Conservation (phyloP, 2,113 vertebrate genomes). For the Oreochromis aureus region DNA sequence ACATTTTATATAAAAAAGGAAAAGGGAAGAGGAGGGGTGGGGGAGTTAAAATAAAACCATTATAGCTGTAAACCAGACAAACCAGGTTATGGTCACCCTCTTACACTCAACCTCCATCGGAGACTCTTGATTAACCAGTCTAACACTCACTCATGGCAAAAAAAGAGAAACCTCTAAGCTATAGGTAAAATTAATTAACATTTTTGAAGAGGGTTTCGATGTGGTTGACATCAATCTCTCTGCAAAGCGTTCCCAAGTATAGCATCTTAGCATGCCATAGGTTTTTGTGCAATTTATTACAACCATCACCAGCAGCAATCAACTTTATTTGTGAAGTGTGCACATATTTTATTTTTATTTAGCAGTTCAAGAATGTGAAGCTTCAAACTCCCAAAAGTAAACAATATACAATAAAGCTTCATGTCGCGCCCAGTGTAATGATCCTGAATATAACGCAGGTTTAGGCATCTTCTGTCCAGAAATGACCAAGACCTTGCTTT, state of each 20-base stretch:
- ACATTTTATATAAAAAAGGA: slow-evolving; percentile 73
- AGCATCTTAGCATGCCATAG: slow-evolving; percentile 46
- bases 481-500: slow-evolving; percentile 9
- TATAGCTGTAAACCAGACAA: slow-evolving; percentile 63
- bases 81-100: slow-evolving; percentile 47
- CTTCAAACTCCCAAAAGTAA: slow-evolving; percentile 24
- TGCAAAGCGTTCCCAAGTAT: slow-evolving; percentile 52
- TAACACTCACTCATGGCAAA: slow-evolving; percentile 8
- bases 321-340: slow-evolving; percentile 28
- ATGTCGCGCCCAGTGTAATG: not conserved
- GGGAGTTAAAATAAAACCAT: slow-evolving; percentile 67
- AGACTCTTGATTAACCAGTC: slow-evolving; percentile 33
- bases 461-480: not conserved
- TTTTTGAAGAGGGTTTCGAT: slow-evolving; percentile 23
- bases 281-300: slow-evolving; percentile 59
- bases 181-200: slow-evolving; percentile 23
- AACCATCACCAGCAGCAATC: slow-evolving; percentile 46
- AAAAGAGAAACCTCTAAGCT: not conserved
- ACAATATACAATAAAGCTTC: slow-evolving; percentile 15
- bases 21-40: slow-evolving; percentile 7
- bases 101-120: slow-evolving; percentile 27
- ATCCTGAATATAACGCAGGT: slow-evolving; percentile 16
- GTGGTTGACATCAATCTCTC: slow-evolving; percentile 48
- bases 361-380: slow-evolving; percentile 12
- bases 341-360: not conserved